These are phyloP conservation scores for Reticulitermes speratus DNA, from an alignment of 1,140 invertebrate species.

Conservation along the genomic window DNA sequence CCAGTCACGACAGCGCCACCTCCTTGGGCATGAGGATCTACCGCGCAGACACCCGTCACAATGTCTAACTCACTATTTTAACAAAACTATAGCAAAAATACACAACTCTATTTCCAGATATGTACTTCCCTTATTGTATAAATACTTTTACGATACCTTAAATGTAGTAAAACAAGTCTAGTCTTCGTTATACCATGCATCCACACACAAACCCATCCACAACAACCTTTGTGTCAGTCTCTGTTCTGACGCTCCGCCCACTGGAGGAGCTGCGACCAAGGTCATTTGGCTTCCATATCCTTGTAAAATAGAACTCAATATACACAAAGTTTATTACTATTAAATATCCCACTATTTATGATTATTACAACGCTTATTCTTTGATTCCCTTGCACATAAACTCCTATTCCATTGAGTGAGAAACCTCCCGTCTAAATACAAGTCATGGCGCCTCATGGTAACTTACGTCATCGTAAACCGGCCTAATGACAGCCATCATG, in stretches of 20 bases:
- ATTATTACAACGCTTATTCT: not conserved
- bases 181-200: not conserved
- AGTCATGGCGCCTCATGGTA: conserved; percentile 8
- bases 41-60: not conserved
- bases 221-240: not conserved
- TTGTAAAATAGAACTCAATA: not conserved
- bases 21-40: not conserved
- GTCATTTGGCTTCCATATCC: not conserved
- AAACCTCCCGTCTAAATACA: not conserved
- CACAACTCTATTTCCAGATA: not conserved
- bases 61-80: not conserved
- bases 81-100: not conserved
- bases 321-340: no score
- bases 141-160: not conserved
- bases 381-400: not conserved
- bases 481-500: conserved; percentile 25
- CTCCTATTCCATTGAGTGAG: not conserved
- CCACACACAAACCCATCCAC: not conserved
- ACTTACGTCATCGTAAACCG: conserved; percentile 26
- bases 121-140: not conserved
- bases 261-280: not conserved
- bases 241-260: not conserved
- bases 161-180: not conserved
- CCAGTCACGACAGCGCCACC: conserved; percentile 38
- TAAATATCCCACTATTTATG: not conserved